phyloP scores from a whole-genome alignment of 1,140 invertebrate species.

The Pectinophora gossypiella region DNA sequence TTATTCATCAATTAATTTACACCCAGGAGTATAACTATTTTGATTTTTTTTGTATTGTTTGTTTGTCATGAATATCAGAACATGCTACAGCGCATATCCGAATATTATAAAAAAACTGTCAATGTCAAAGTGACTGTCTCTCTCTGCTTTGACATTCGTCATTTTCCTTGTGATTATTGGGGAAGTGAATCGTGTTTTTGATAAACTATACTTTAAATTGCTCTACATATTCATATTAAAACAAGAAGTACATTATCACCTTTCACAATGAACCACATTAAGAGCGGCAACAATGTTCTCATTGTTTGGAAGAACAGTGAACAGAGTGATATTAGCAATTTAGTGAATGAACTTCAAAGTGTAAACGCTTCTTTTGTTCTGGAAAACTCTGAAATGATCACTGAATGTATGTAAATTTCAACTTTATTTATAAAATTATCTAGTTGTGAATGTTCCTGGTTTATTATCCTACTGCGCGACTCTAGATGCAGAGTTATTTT shows the following conservation, averaged over 20 bases:
- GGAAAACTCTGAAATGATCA: slow-evolving; percentile 67
- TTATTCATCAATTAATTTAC: too few species aligned
- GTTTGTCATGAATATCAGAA: too few species aligned
- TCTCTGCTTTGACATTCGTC: too few species aligned
- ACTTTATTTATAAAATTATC: too few species aligned
- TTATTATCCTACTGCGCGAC: neutral
- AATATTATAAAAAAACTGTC: too few species aligned
- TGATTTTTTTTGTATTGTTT: too few species aligned
- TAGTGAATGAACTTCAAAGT: slow-evolving; percentile 52
- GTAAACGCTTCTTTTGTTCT: slow-evolving; percentile 47
- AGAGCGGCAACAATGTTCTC: slow-evolving; percentile 50
- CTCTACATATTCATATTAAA: neutral
- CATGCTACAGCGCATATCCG: too few species aligned
- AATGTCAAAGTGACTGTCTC: too few species aligned
- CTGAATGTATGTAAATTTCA: slow-evolving; percentile 55
- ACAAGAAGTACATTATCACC: neutral
- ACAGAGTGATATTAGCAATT: slow-evolving; percentile 46
- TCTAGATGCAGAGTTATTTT: too few species aligned
- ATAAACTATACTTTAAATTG: neutral
- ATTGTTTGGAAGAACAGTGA: slow-evolving; percentile 57
- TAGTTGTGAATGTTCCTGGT: too few species aligned
- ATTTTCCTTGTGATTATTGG: too few species aligned
- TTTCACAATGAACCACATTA: slow-evolving; percentile 58
- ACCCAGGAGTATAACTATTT: too few species aligned
- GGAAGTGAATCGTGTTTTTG: neutral